Base-by-base conservation (phyloP, 2,888 invertebrate species). In the Trachelus tabidus region DNA sequence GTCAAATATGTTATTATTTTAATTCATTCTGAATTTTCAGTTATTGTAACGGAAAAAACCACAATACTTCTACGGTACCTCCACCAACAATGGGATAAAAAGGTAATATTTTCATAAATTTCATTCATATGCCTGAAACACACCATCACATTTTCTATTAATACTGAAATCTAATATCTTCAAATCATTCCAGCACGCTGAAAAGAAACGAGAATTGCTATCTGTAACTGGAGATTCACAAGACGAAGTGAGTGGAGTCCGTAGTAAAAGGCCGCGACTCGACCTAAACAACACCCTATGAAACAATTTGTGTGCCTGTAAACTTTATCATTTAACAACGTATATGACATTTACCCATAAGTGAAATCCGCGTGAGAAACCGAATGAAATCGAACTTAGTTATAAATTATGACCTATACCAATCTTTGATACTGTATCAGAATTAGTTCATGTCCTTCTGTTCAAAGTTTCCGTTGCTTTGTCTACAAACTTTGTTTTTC, bases 31-130 rank as follows among this genome's bases (percentile, higher is more conserved):
- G 9, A 56, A 76, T 88, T 94, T 95, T 82, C 93, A 96, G 97
- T 98, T 86, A 98, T 98, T 90, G 98, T 98, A 73, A 97, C 98
- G 89, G 98, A 98, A 92, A 98, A 98, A 92, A 97, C 98, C 75
- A 98, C 98, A 90, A 98, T 98, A 88, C 93, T 98, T 79, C 92
- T 98, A 88, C 95, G 98, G 92, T 98, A 98, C 92, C 94, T 98
- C 83, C 98, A 98, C 87, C 97, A 98, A 88, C 97, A 98, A 92
- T 98, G 98, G 97, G 98, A 98, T 90, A 98, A 97, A 93, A 97
- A 97, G 94, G 95, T 96, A 92, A 75, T n/a, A 69, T 34, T 69
- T 12, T 73, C 75, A 75, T 68, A 71, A 35, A 30, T 73, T 33
- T 33, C 23, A 12, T 33, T 23, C 68, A 12, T 74, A 73, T 11